phyloP scores from a whole-genome alignment of 2,888 invertebrate species.

The Ichneumoninae sp. region DNA sequence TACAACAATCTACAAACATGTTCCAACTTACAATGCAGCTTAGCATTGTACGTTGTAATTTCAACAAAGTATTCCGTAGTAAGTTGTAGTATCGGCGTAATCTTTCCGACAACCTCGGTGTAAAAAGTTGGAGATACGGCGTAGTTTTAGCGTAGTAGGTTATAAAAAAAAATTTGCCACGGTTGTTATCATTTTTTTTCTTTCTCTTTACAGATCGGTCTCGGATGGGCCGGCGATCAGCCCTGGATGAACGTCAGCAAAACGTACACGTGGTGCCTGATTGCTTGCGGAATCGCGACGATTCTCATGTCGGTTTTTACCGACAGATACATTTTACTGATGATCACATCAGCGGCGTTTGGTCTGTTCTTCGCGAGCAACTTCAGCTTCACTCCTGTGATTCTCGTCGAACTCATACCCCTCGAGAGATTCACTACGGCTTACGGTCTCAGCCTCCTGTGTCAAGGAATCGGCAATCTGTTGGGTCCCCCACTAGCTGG shows the following conservation, averaged over 20 bases:
- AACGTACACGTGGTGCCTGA: slow-evolving; percentile 92
- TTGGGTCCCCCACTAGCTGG: slow-evolving; percentile 97
- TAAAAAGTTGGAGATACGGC: no score
- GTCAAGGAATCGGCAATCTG: slow-evolving; percentile 96
- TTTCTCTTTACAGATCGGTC: slow-evolving; percentile 86
- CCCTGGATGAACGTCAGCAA: slow-evolving; percentile 92
- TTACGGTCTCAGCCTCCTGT: slow-evolving; percentile 94
- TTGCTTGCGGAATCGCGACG: slow-evolving; percentile 88
- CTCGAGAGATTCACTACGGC: slow-evolving; percentile 96
- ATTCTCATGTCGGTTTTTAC: slow-evolving; percentile 87
- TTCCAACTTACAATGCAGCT: no score
- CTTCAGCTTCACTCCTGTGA: slow-evolving; percentile 95
- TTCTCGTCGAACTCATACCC: slow-evolving; percentile 94
- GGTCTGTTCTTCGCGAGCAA: slow-evolving; percentile 96
- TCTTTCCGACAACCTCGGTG: no score
- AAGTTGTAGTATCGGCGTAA: no score
- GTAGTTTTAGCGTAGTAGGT: no score
- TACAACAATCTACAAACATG: no score
- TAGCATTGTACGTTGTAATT: neutral
- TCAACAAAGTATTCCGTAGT: no score
- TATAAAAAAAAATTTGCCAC: neutral
- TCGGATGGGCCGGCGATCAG: slow-evolving; percentile 96
- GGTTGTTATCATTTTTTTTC: slow-evolving; percentile 48
- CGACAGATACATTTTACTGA: slow-evolving; percentile 85
- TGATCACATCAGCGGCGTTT: slow-evolving; percentile 88